Evolutionary conservation across 35 echinoderm and acorn worm genomes (phyloP).

Genomic region (Diadema setosum): DNA sequence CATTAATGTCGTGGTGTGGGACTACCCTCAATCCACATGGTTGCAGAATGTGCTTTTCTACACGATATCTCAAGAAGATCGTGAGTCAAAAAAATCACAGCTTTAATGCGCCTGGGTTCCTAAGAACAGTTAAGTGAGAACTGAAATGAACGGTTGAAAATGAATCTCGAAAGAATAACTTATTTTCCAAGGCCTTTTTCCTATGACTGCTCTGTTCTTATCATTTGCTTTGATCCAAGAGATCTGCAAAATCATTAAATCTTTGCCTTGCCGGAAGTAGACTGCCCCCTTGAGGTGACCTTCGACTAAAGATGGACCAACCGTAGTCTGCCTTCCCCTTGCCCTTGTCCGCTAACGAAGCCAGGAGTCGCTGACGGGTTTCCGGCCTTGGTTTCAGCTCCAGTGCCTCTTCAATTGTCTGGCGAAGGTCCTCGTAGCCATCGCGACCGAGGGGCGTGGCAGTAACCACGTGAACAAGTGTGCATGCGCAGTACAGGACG

Average conservation of each 20-base stretch:
- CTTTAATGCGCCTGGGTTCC: too few relatives aligned
- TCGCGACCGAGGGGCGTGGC: slow-evolving; percentile 13
- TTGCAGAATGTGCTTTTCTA: too few relatives aligned
- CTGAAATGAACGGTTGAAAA: too few relatives aligned
- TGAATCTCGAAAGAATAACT: too few relatives aligned
- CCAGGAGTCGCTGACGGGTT: neutral
- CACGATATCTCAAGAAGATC: too few relatives aligned
- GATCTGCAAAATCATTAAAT: neutral
- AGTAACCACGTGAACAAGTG: neutral
- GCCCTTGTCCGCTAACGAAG: neutral
- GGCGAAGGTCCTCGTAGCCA: neutral
- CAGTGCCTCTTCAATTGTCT: neutral
- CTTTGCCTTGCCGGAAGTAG: slow-evolving; percentile 3
- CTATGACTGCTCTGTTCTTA: neutral
- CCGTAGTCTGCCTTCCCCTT: neutral
- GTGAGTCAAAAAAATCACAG: too few relatives aligned
- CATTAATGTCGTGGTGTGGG: too few relatives aligned
- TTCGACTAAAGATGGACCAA: neutral
- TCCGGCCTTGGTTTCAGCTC: slow-evolving; percentile 5
- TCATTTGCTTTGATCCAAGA: neutral
- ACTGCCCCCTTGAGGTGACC: neutral
- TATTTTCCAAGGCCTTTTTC: slow-evolving; percentile 2
- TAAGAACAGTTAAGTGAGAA: too few relatives aligned
- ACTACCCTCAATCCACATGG: too few relatives aligned
- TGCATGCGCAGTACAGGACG: neutral